phyloP scores from a whole-genome alignment of 2,888 invertebrate species.

The Atethmia centrago region DNA sequence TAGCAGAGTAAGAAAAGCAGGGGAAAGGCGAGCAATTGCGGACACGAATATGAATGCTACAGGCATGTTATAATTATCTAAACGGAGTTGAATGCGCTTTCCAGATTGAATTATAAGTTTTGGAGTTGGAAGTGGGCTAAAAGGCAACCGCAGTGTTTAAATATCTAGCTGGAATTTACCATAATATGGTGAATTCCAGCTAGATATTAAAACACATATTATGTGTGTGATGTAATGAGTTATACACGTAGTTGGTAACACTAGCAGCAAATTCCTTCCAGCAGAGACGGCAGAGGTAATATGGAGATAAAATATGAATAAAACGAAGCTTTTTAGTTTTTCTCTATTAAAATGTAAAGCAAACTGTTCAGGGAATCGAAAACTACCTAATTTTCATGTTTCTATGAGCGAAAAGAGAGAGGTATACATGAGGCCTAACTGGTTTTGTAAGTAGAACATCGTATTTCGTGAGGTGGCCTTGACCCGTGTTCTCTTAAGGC shows the following conservation, averaged over 20 bases:
- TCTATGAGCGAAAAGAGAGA: slow-evolving; percentile 38
- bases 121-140: not conserved
- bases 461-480: slow-evolving; percentile 64
- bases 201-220: too few relatives aligned
- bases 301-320: not conserved
- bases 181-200: too few relatives aligned
- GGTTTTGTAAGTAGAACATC: slow-evolving; percentile 64
- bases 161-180: not conserved
- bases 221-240: not conserved
- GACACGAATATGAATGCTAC: slow-evolving; percentile 5
- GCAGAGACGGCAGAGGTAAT: not conserved
- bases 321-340: not conserved
- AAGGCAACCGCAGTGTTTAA: too few relatives aligned
- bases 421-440: slow-evolving; percentile 52
- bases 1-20: slow-evolving; percentile 40
- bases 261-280: not conserved
- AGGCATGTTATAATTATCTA: slow-evolving; percentile 19
- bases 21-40: slow-evolving; percentile 31
- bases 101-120: not conserved
- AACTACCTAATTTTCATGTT: slow-evolving; percentile 29
- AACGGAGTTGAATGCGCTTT: not conserved
- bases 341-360: not conserved
- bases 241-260: not conserved
- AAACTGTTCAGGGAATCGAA: not conserved
- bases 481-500: slow-evolving; percentile 61